Conservation (phyloP, 2,797 vertebrate species). For the Helostoma temminkii region DNA sequence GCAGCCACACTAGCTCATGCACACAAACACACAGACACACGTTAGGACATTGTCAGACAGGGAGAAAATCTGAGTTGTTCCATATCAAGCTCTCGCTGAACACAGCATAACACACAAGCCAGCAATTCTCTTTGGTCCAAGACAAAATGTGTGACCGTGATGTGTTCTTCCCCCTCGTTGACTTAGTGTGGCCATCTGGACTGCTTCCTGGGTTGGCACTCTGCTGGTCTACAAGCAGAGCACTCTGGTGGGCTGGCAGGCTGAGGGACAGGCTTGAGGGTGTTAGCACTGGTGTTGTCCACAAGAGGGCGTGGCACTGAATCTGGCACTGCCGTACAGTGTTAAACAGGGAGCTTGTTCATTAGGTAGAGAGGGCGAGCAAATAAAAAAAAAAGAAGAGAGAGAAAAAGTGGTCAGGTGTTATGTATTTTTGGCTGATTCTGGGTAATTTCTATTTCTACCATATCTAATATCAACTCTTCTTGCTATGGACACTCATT, state of each 20-base stretch:
- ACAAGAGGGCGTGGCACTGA: conserved; percentile 76
- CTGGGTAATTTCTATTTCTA: conserved; percentile 57
- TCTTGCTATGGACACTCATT: conserved; percentile 53
- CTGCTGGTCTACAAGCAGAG: conserved; percentile 75
- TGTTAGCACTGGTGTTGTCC: conserved; percentile 73
- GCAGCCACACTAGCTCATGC: conserved; percentile 51
- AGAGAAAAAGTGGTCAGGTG: conserved; percentile 39
- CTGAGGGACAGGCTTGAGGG: conserved; percentile 57
- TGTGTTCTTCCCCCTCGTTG: conserved; percentile 55
- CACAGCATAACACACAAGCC: conserved; percentile 58
- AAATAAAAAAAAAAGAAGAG: neutral
- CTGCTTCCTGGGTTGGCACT: conserved; percentile 72
- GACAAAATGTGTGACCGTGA: conserved; percentile 63
- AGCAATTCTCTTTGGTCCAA: conserved; percentile 76
- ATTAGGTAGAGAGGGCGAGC: conserved; percentile 40
- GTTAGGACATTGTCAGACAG: conserved; percentile 62
- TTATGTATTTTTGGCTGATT: conserved; percentile 50
- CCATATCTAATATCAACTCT: conserved; percentile 59
- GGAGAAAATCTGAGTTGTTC: conserved; percentile 64
- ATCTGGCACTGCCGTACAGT: conserved; percentile 75
- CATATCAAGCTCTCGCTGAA: conserved; percentile 54
- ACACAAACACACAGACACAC: conserved; percentile 47
- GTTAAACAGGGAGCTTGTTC: conserved; percentile 77
- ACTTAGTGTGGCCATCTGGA: conserved; percentile 69
- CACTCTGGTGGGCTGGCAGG: conserved; percentile 66